These are phyloP conservation scores for Dipus sagitta DNA, from an alignment of 2,797 vertebrate species.

Conservation along the genomic window DNA sequence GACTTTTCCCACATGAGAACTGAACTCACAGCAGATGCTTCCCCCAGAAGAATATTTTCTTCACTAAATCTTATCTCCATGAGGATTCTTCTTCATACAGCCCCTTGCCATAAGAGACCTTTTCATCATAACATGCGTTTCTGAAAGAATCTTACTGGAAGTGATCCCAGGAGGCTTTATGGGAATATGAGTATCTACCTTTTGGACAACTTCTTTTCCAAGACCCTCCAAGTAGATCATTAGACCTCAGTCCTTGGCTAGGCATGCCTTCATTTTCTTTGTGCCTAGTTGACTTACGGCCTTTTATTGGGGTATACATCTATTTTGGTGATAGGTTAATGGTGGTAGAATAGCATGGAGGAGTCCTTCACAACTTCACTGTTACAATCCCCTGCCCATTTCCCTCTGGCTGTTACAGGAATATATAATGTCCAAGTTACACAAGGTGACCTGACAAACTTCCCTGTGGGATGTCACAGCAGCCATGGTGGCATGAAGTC, in stretches of 20 bases:
- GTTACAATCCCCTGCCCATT: neutral
- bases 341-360: neutral
- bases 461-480: neutral
- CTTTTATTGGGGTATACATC: neutral
- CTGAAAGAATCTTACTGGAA: neutral
- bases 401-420: neutral
- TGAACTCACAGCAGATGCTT: too few relatives aligned
- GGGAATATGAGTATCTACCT: neutral
- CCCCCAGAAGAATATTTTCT: neutral
- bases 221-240: neutral
- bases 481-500: neutral
- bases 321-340: neutral
- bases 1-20: neutral
- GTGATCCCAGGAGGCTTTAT: neutral
- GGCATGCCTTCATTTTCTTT: neutral
- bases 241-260: neutral
- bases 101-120: neutral
- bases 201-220: slow-evolving; percentile 2
- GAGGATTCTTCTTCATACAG: neutral
- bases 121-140: neutral
- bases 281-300: neutral
- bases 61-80: neutral
- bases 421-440: neutral
- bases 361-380: neutral
- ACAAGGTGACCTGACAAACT: neutral